These are phyloP conservation scores for Gambelia wislizenii DNA, from an alignment of 2,797 vertebrate genomes.

Conservation along the genomic window DNA sequence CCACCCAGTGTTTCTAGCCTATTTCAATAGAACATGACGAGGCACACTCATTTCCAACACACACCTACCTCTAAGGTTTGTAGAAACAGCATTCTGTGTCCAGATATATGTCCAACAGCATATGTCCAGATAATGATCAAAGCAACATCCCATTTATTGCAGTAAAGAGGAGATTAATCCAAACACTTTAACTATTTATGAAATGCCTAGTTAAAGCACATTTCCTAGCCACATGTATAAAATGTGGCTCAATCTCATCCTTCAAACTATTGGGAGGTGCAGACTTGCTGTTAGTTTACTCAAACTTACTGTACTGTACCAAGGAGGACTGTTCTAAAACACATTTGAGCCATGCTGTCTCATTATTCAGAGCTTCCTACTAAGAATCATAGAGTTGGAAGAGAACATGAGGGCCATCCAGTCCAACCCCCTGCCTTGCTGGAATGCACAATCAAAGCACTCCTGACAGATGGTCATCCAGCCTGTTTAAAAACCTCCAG, in stretches of 20 bases:
- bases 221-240: background rate
- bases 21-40: background rate
- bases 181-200: background rate
- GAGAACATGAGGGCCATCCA: too few relatives aligned
- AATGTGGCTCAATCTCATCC: background rate
- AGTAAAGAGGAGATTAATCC: rapidly evolving
- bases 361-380: background rate
- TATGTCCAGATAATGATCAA: background rate
- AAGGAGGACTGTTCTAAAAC: background rate
- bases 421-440: too few relatives aligned
- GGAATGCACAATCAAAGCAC: too few relatives aligned
- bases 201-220: rapidly evolving
- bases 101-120: too few relatives aligned
- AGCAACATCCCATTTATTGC: background rate
- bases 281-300: rapidly evolving
- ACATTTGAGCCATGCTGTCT: background rate
- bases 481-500: too few relatives aligned
- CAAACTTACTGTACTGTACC: rapidly evolving
- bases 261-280: background rate
- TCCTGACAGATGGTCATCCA: too few relatives aligned
- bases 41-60: background rate
- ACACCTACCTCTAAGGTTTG: background rate
- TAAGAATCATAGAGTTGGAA: too few relatives aligned
- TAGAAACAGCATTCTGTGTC: background rate
- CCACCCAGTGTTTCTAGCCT: background rate